Evolutionary conservation across 1,140 invertebrate genomes (phyloP), one percentile per base, ranked within the genome.

Genomic region (Brachionus koreanus): DNA sequence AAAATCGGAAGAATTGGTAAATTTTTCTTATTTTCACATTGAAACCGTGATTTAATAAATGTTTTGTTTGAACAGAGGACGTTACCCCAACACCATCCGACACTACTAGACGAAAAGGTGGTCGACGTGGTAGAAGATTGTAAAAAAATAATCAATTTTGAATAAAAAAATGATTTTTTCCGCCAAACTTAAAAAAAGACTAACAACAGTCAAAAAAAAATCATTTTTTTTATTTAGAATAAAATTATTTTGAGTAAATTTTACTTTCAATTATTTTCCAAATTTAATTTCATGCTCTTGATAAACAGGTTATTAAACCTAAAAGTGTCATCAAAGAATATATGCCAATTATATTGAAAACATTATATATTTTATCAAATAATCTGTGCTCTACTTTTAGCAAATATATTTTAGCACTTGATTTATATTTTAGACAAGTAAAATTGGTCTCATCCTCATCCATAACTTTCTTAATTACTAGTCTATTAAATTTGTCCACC

Each of bases 1-100:
- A 98, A 98, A 89, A 99, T 99, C 89, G 98, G 98, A 52, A 92
- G 97, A 85, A 99, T 99, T 89, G 96, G 89, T 90, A 85, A 84
- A 83, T 75, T n/a, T 52, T 77, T 29, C 29, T n/a, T 16, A 35
- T 25, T n/a, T 61, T 25, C 5, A 43, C 6, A 83, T 19, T n/a
- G 5, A 49, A 35, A 16, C 72, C 43, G 39, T 67, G 13, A 35
- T 46, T 35, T 72, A 23, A 52, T 33, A 63, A 49, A 37, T 46
- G 29, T 77, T 77, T 83, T 76, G 25, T 83, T 84, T 85, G 86
- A 87, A 35, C 87, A 88, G 91, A 92, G 90, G 98, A 99, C 92
- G 98, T 99, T 0, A 99, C 97, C 7, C 98, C 98, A 12, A 98
- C 99, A 89, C 98, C 98, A 86, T 97, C 96, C 83, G 98, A 99